Base-by-base conservation (phyloP, 2,888 invertebrate species). In the Lithophane semibrunnea region DNA sequence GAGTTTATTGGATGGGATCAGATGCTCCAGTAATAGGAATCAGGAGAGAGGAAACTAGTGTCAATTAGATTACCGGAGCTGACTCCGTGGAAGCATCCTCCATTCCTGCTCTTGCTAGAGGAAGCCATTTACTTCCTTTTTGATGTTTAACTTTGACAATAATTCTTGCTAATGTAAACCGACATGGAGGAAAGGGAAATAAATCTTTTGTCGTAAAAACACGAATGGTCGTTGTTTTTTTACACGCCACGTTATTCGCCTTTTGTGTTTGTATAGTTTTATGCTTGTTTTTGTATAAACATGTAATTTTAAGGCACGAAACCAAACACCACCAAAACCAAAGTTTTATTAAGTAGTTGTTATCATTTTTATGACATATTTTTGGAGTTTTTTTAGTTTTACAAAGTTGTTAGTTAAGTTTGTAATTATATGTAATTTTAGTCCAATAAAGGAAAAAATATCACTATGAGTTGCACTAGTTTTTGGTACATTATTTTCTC, bases 151-250 rank as follows among this genome's bases (percentile, higher is more conserved):
- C 84, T 87, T 82, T 76, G 63, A 74, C 77, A 77, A 80, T 86
- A 84, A 84, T 82, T 88, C 78, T 79, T 79, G 65, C 44, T 75
- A 84, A 84, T 86, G 85, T 84, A 79, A 78, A 72, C 66, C 75
- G 42, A 79, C 75, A 47, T 79, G 67, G 69, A 70, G 61, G 71
- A 78, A 79, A 78, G 29, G 42, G 56, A 81, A 76, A 88, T 86
- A 86, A 86, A 82, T 82, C 72, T 80, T 86, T 79, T 76, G 79
- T 76, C 77, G 64, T 88, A 88, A 86, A 86, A 87, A 79, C 74
- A 75, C 29, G 75, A 86, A 79, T 16, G 29, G 67, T 72, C 54
- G 61, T 77, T 73, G 78, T 80, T 85, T 82, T 54, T 60, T 72
- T 82, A 66, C 75, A 64, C 49, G 29, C 58, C 71, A 58, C 66